Conservation (phyloP, 2,797 vertebrate genomes). For the Poeciliopsis presidionis region DNA sequence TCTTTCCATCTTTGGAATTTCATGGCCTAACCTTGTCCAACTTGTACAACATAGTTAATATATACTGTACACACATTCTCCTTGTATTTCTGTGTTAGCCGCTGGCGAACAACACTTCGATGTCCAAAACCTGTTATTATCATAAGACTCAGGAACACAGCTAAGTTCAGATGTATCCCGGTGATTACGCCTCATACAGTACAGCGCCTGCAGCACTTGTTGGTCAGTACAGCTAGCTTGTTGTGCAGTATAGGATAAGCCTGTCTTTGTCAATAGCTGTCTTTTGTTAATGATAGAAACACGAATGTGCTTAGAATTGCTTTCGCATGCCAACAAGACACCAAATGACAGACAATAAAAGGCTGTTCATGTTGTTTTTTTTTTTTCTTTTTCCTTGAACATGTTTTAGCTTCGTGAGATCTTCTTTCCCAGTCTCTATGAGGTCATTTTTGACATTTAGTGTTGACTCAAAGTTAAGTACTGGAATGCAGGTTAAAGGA, state of each 20-base stretch:
- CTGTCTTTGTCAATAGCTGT: conserved; percentile 73
- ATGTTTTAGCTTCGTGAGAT: background rate
- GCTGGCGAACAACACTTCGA: conserved; percentile 26
- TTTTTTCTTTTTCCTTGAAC: conserved; percentile 59
- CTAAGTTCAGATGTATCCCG: conserved; percentile 54
- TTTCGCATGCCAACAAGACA: conserved; percentile 84
- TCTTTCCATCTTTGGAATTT: conserved; percentile 74
- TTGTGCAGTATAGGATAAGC: conserved; percentile 71
- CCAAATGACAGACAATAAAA: conserved; percentile 70
- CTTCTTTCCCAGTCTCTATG: conserved; percentile 46
- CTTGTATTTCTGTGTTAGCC: conserved; percentile 35
- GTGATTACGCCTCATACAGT: conserved; percentile 58
- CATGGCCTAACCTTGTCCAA: conserved; percentile 51
- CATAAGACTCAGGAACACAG: conserved; percentile 55
- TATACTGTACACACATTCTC: conserved; percentile 54
- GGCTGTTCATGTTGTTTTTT: conserved; percentile 53
- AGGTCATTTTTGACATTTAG: conserved; percentile 64
- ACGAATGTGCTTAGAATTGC: conserved; percentile 85
- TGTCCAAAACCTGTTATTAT: conserved; percentile 54
- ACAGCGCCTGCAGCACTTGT: conserved; percentile 62
- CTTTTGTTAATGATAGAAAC: conserved; percentile 77
- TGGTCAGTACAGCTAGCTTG: conserved; percentile 66
- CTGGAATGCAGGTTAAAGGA: conserved; percentile 68
- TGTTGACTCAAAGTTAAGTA: conserved; percentile 62
- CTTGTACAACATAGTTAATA: conserved; percentile 54